phyloP scores from a whole-genome alignment of 2,797 vertebrate species.

The Crenichthys baileyi region DNA sequence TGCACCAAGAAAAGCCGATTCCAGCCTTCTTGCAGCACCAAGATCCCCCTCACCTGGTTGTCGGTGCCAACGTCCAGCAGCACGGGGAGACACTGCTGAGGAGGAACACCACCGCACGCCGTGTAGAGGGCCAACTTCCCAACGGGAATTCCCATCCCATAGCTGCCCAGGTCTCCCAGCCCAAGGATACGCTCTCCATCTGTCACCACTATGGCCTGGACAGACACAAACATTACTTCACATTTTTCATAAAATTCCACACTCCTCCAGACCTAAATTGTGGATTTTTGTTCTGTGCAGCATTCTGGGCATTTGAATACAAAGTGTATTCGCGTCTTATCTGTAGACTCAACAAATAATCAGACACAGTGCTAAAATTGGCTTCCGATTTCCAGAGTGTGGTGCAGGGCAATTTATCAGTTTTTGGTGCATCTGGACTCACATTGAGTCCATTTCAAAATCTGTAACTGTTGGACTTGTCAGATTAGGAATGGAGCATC shows the following conservation, averaged over 20 bases:
- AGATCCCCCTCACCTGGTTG: slow-evolving; percentile 82
- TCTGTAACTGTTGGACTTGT: not conserved
- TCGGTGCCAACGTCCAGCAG: slow-evolving; percentile 96
- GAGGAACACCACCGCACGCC: slow-evolving; percentile 92
- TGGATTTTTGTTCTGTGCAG: not conserved
- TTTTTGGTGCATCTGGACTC: not conserved
- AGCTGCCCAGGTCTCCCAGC: slow-evolving; percentile 93
- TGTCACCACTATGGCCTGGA: slow-evolving; percentile 94
- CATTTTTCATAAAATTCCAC: not conserved
- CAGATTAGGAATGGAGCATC: not conserved
- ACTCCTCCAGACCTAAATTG: not conserved
- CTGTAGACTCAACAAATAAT: too few relatives aligned
- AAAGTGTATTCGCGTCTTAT: too few relatives aligned
- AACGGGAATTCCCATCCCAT: slow-evolving; percentile 98
- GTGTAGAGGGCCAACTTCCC: slow-evolving; percentile 97
- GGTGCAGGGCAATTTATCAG: not conserved
- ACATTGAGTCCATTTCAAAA: not conserved
- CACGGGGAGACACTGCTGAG: slow-evolving; percentile 92
- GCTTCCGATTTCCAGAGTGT: not conserved
- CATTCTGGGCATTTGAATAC: not conserved
- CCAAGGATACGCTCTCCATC: slow-evolving; percentile 97
- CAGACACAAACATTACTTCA: slow-evolving; percentile 1
- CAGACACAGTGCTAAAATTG: too few relatives aligned
- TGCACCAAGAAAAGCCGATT: not conserved
- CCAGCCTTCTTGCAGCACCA: not conserved